Conservation (phyloP, 2,113 vertebrate genomes). For the Meles meles region DNA sequence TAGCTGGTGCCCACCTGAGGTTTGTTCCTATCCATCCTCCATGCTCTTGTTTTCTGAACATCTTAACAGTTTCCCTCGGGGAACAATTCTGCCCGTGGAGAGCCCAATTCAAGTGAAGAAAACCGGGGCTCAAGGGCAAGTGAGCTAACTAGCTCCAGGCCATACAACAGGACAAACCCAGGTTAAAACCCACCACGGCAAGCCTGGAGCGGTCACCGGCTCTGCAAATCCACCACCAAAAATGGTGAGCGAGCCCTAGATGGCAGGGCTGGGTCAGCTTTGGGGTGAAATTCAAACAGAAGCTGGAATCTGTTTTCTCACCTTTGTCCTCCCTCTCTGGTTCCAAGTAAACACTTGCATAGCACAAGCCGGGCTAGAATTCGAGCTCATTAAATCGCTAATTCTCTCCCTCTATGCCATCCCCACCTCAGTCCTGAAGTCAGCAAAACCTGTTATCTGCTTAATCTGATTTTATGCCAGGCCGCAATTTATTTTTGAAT, state of each 20-base stretch:
- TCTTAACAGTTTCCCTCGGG: background rate
- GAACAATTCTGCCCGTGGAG: too few species aligned
- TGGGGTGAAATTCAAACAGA: background rate
- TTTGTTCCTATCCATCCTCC: background rate
- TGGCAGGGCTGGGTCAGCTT: background rate
- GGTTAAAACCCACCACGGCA: background rate
- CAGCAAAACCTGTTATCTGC: slow-evolving; percentile 55
- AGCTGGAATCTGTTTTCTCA: background rate
- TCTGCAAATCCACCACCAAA: background rate
- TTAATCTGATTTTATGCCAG: slow-evolving; percentile 53
- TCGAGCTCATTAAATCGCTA: background rate
- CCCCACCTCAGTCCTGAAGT: background rate
- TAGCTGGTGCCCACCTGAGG: background rate
- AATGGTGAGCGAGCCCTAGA: background rate
- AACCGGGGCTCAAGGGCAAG: background rate
- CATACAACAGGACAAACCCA: background rate
- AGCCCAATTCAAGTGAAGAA: background rate
- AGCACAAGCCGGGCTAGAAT: background rate
- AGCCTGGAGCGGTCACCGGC: background rate
- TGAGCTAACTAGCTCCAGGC: background rate
- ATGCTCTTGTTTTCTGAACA: background rate
- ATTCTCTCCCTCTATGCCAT: background rate
- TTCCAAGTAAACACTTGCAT: background rate
- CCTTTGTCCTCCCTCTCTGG: background rate
- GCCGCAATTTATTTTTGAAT: slow-evolving; percentile 60